These are phyloP conservation scores for Ceuthmochares aereus DNA, from an alignment of 2,113 vertebrate species.

Conservation along the genomic window DNA sequence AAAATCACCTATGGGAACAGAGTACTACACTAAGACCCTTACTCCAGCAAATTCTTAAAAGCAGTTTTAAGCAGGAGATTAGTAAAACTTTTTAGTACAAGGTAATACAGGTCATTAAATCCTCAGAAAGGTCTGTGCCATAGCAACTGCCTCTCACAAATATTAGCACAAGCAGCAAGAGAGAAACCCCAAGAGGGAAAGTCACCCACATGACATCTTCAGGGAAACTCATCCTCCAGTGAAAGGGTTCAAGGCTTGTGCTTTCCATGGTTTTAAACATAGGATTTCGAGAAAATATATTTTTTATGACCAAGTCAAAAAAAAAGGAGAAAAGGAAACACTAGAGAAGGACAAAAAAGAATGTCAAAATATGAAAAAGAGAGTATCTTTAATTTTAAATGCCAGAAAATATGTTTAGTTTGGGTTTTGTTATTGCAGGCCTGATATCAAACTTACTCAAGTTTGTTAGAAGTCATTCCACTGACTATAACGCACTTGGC, in stretches of 20 bases:
- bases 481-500: background rate
- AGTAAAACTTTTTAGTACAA: background rate
- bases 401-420: background rate
- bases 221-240: background rate
- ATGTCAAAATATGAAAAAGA: background rate
- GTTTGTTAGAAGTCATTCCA: background rate
- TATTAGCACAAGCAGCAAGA: background rate
- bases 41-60: background rate
- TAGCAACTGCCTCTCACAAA: background rate
- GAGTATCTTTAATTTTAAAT: background rate
- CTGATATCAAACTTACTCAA: background rate
- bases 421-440: background rate
- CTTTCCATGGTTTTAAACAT: rapidly evolving
- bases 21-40: background rate
- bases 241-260: background rate
- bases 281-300: background rate
- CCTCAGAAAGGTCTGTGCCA: background rate
- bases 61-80: background rate
- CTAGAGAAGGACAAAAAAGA: background rate
- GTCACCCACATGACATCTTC: rapidly evolving
- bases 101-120: background rate
- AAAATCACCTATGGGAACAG: background rate
- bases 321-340: rapidly evolving
- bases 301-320: background rate
- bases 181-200: background rate